These are phyloP conservation scores for Meganola albula DNA, from an alignment of 2,888 invertebrate species.

Conservation along the genomic window DNA sequence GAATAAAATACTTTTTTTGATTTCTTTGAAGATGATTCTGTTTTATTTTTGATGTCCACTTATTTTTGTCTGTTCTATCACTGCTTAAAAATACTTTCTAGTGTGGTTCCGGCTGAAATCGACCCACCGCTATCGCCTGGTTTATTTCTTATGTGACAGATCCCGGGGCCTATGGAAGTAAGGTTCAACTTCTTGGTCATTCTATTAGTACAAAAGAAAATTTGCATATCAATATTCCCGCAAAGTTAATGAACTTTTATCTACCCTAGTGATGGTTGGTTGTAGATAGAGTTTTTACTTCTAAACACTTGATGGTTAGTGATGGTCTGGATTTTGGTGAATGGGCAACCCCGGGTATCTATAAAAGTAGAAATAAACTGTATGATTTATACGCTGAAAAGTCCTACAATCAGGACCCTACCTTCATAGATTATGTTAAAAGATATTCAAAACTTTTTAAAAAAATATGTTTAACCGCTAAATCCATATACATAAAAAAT, in stretches of 20 bases:
- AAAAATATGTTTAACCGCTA: too few relatives aligned
- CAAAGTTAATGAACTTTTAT: neutral
- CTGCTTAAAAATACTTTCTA: conserved; percentile 27
- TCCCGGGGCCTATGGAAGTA: neutral
- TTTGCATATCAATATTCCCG: neutral
- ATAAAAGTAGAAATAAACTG: too few relatives aligned
- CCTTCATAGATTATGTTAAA: too few relatives aligned
- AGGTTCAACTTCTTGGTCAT: neutral
- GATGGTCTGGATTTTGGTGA: too few relatives aligned
- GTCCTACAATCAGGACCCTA: too few relatives aligned
- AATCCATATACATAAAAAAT: too few relatives aligned
- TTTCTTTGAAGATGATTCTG: conserved; percentile 12
- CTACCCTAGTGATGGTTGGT: neutral
- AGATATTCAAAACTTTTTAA: too few relatives aligned
- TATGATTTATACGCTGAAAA: too few relatives aligned
- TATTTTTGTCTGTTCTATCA: conserved; percentile 17
- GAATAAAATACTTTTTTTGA: conserved; percentile 15
- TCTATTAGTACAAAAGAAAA: neutral
- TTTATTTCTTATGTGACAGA: neutral
- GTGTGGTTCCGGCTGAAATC: conserved; percentile 23
- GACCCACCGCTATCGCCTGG: conserved; percentile 8
- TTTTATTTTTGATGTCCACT: neutral
- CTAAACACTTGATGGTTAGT: too few relatives aligned
- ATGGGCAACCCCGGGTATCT: too few relatives aligned
- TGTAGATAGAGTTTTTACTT: too few relatives aligned